Conservation (phyloP, 2,113 vertebrate species). For the Garra rufa region DNA sequence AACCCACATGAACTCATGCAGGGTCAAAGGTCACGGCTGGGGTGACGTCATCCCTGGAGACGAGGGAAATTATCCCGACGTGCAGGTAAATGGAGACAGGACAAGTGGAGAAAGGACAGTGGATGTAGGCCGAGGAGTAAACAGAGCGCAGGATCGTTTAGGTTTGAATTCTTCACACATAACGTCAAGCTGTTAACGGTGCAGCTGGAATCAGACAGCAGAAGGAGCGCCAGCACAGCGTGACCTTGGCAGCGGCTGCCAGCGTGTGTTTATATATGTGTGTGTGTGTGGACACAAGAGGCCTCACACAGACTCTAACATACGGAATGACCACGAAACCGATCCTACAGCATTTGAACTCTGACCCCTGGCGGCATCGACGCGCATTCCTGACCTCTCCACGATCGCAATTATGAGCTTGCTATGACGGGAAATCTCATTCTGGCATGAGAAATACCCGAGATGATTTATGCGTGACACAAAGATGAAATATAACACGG, state of each 20-base stretch:
- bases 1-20: conserved; percentile 42
- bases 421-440: not conserved
- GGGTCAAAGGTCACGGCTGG: conserved; percentile 31
- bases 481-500: not conserved
- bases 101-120: not conserved
- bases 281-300: not conserved
- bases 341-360: not conserved
- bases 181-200: conserved; percentile 77
- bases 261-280: not conserved
- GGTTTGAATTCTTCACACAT: conserved; percentile 74
- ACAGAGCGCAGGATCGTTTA: conserved; percentile 29
- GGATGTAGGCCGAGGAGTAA: not conserved
- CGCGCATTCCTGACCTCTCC: not conserved
- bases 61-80: not conserved
- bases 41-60: conserved; percentile 64
- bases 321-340: not conserved
- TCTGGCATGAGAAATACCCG: not conserved
- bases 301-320: not conserved
- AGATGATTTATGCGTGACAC: not conserved
- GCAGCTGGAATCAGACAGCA: conserved; percentile 61
- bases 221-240: conserved; percentile 66
- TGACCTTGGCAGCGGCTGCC: conserved; percentile 58
- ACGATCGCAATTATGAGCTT: not conserved
- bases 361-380: not conserved
- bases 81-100: conserved; percentile 10